Percentiles rank a stretch among this genome's conserved stretches.
These are phyloP conservation scores for Dermochelys coriacea DNA, from an alignment of 2,797 vertebrate species.

Conservation along the genomic window DNA sequence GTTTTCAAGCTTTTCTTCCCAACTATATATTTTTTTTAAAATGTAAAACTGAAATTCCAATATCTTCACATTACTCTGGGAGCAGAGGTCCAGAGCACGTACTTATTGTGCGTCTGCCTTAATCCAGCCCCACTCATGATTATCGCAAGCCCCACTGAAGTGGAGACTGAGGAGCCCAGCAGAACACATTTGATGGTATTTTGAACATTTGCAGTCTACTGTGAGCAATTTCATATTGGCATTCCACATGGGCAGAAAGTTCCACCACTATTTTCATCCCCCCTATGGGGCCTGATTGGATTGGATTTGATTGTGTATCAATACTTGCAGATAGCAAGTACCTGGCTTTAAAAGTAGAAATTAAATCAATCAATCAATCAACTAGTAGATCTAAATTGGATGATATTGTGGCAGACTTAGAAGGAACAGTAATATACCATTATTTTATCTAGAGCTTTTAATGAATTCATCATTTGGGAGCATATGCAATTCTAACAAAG, in stretches of 20 bases:
- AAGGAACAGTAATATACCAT: neutral
- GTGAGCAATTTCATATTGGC: neutral
- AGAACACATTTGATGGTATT: neutral
- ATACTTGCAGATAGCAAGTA: neutral
- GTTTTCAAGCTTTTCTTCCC: neutral
- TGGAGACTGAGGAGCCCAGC: neutral
- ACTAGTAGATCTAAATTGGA: neutral
- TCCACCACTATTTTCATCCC: neutral
- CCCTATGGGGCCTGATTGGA: neutral
- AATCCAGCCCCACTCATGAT: neutral
- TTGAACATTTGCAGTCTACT: neutral
- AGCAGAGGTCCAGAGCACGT: neutral
- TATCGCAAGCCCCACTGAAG: neutral
- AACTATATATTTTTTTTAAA: neutral
- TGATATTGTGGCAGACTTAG: neutral
- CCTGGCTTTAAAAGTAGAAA: neutral
- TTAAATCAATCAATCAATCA: no score
- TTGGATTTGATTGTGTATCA: accelerated
- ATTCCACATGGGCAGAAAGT: neutral
- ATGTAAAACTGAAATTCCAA: neutral
- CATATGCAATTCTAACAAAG: neutral
- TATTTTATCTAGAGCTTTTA: neutral
- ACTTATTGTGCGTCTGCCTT: neutral
- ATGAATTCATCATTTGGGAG: neutral
- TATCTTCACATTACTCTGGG: neutral